phyloP scores from a whole-genome alignment of 1,140 invertebrate species.

The Oncopeltus fasciatus region DNA sequence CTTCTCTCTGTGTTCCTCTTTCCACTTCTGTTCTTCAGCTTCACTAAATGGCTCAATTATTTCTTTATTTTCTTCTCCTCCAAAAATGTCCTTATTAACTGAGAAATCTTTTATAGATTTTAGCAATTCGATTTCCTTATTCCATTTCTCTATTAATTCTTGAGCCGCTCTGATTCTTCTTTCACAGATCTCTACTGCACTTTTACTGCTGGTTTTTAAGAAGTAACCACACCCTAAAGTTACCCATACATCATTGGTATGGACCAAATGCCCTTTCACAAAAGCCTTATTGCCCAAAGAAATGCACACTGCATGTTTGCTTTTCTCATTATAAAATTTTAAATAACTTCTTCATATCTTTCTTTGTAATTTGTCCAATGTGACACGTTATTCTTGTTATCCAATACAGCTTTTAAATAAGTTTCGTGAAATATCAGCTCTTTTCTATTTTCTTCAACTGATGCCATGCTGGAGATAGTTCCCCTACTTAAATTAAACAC shows the following conservation, averaged over 20 bases:
- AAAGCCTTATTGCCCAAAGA: slow-evolving; percentile 49
- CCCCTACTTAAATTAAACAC: too few relatives aligned
- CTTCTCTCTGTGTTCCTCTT: slow-evolving; percentile 35
- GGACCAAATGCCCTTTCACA: slow-evolving; percentile 48
- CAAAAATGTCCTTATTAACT: slow-evolving; percentile 29
- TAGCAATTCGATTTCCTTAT: slow-evolving; percentile 34
- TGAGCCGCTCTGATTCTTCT: slow-evolving; percentile 40
- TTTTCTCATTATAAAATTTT: slow-evolving; percentile 15
- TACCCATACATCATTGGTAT: slow-evolving; percentile 57
- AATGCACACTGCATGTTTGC: slow-evolving; percentile 38
- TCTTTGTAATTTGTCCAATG: slow-evolving; percentile 20
- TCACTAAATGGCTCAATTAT: slow-evolving; percentile 40
- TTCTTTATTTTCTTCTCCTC: slow-evolving; percentile 30
- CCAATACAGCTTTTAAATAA: slow-evolving; percentile 9
- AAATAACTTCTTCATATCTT: slow-evolving; percentile 18
- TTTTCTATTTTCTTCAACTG: too few relatives aligned
- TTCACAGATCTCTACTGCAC: slow-evolving; percentile 45
- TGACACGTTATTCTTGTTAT: slow-evolving; percentile 9
- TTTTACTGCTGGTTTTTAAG: slow-evolving; percentile 46
- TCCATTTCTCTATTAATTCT: slow-evolving; percentile 33
- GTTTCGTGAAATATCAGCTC: slow-evolving; percentile 31
- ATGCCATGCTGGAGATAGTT: not conserved
- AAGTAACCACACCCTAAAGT: slow-evolving; percentile 56
- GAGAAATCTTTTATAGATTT: slow-evolving; percentile 31
- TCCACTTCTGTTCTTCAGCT: slow-evolving; percentile 38